These are phyloP conservation scores for Pharmacophagus antenor DNA, from an alignment of 2,888 invertebrate species.

Conservation along the genomic window DNA sequence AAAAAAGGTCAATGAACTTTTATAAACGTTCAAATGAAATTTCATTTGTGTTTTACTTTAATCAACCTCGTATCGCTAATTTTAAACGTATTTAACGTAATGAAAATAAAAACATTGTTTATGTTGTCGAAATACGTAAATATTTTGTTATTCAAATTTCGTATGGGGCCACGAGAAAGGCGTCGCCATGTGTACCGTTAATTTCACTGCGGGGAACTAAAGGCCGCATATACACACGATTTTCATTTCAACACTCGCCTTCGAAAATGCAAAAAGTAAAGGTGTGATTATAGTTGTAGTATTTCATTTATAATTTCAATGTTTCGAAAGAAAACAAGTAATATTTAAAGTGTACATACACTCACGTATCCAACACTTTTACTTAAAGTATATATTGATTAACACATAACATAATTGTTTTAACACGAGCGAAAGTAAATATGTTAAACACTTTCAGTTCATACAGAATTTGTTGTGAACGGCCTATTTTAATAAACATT, in stretches of 20 bases:
- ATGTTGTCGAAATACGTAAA: slow-evolving; percentile 55
- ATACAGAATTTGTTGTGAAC: too few relatives aligned
- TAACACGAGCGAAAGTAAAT: neutral
- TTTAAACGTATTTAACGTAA: slow-evolving; percentile 27
- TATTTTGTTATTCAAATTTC: slow-evolving; percentile 58
- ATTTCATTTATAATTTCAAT: too few relatives aligned
- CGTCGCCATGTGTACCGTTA: slow-evolving; percentile 64
- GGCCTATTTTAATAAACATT: too few relatives aligned
- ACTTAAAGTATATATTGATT: neutral
- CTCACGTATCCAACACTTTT: neutral
- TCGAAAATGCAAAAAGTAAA: neutral
- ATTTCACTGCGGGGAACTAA: slow-evolving; percentile 55
- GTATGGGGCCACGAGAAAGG: slow-evolving; percentile 64
- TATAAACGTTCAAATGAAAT: neutral
- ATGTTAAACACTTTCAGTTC: too few relatives aligned
- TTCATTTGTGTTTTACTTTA: slow-evolving; percentile 10
- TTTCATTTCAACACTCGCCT: neutral
- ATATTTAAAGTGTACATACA: too few relatives aligned
- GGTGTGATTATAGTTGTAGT: neutral
- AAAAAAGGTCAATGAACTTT: slow-evolving; percentile 10
- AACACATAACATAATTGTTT: neutral
- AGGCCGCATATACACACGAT: slow-evolving; percentile 42
- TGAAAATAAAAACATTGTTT: slow-evolving; percentile 42
- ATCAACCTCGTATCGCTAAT: slow-evolving; percentile 1
- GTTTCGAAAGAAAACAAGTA: too few relatives aligned